Percentiles rank a stretch among this genome's conserved stretches.
These are phyloP conservation scores for Troides oblongomaculatus DNA, from an alignment of 2,888 invertebrate species.

Conservation along the genomic window DNA sequence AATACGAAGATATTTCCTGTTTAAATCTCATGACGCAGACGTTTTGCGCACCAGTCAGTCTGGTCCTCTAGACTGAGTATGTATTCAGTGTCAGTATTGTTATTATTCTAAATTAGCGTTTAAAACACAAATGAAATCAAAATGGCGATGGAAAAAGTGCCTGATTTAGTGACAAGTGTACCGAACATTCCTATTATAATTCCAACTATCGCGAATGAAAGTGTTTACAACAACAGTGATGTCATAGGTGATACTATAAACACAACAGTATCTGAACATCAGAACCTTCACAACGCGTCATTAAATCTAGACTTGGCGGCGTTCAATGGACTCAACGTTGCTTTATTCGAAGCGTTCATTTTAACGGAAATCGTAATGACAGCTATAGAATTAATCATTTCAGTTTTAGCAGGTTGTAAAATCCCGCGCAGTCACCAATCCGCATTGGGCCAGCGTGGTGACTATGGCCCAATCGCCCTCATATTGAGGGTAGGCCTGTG, in stretches of 20 bases:
- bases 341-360: conserved; percentile 54
- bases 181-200: conserved; percentile 30
- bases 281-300: conserved; percentile 2
- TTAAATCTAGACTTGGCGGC: neutral
- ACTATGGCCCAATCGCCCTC: too few species aligned
- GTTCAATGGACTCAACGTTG: conserved; percentile 31
- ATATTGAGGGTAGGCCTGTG: too few species aligned
- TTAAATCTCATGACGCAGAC: conserved; percentile 39
- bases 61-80: conserved; percentile 34
- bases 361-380: conserved; percentile 66
- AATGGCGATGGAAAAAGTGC: conserved; percentile 45
- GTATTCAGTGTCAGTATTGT: conserved; percentile 3
- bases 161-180: conserved; percentile 34
- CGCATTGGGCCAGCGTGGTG: too few species aligned
- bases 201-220: conserved; percentile 29
- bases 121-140: conserved; percentile 41
- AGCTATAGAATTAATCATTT: conserved; percentile 57
- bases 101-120: conserved; percentile 19
- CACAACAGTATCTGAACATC: neutral
- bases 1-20: conserved; percentile 62
- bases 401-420: conserved; percentile 57
- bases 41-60: conserved; percentile 43
- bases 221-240: conserved; percentile 11
- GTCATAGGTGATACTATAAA: conserved; percentile 4
- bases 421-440: too few species aligned